Conservation (phyloP, 1,140 invertebrate species). For the Ridgeia piscesae region DNA sequence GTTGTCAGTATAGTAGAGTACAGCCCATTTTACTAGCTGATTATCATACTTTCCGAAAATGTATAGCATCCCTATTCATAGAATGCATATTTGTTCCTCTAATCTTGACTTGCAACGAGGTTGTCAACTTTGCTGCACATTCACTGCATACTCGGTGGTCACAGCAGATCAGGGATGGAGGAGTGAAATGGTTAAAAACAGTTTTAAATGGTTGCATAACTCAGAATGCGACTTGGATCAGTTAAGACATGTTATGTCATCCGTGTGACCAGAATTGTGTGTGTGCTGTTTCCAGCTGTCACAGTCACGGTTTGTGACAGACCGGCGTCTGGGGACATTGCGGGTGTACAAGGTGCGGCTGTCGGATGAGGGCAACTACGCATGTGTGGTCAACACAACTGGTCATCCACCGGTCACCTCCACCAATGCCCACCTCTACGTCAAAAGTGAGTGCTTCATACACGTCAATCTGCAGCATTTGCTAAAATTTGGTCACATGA, state of each 20-base stretch:
- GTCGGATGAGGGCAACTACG: conserved; percentile 69
- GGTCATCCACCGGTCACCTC: conserved; percentile 67
- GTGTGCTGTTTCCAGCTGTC: conserved; percentile 8
- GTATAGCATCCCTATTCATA: no score
- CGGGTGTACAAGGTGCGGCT: conserved; percentile 65
- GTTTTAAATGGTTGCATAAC: background rate
- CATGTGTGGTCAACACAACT: conserved; percentile 69
- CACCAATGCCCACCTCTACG: conserved; percentile 63
- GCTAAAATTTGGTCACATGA: no score
- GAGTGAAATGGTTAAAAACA: no score
- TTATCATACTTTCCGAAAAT: no score
- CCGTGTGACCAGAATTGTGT: background rate
- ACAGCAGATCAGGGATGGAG: no score
- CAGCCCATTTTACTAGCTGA: no score
- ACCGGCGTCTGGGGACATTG: conserved; percentile 65
- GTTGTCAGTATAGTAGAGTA: no score
- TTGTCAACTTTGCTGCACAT: no score
- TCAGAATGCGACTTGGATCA: background rate
- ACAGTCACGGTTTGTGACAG: conserved; percentile 41
- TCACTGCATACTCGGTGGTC: no score
- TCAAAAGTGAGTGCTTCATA: conserved; percentile 62
- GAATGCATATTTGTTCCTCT: no score
- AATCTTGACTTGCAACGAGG: no score
- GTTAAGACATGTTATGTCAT: background rate
- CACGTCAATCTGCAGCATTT: background rate